Conservation (phyloP, 2,888 invertebrate genomes). For the Lithophane leautieri region DNA sequence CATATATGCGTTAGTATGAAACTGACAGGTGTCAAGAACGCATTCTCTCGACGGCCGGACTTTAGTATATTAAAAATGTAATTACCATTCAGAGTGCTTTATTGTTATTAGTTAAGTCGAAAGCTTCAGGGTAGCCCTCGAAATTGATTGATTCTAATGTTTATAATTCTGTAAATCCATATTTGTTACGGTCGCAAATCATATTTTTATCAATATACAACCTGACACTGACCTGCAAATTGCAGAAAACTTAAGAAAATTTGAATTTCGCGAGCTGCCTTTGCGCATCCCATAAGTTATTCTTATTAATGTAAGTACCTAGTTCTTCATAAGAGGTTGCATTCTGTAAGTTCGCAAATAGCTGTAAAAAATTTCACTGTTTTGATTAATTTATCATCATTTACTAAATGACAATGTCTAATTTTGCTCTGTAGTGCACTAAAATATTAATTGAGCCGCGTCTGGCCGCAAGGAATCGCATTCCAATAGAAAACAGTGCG, state of each 20-base stretch:
- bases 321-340: neutral
- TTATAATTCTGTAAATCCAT: too few species aligned
- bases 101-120: too few species aligned
- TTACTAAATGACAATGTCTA: neutral
- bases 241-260: too few species aligned
- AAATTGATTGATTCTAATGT: too few species aligned
- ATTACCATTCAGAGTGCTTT: neutral
- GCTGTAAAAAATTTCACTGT: neutral
- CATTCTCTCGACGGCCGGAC: too few species aligned
- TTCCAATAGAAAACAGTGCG: neutral
- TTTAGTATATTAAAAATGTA: neutral
- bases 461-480: neutral
- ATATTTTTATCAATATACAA: too few species aligned
- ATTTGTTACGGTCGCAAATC: too few species aligned
- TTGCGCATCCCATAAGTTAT: neutral
- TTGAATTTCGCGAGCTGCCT: too few species aligned
- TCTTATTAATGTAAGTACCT: neutral
- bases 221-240: too few species aligned
- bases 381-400: neutral
- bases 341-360: neutral
- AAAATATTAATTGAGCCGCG: neutral
- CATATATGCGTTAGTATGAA: too few species aligned
- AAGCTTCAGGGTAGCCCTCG: too few species aligned
- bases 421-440: neutral
- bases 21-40: too few species aligned